Base-by-base conservation (phyloP, 2,113 vertebrate genomes). In the Erinaceus europaeus region DNA sequence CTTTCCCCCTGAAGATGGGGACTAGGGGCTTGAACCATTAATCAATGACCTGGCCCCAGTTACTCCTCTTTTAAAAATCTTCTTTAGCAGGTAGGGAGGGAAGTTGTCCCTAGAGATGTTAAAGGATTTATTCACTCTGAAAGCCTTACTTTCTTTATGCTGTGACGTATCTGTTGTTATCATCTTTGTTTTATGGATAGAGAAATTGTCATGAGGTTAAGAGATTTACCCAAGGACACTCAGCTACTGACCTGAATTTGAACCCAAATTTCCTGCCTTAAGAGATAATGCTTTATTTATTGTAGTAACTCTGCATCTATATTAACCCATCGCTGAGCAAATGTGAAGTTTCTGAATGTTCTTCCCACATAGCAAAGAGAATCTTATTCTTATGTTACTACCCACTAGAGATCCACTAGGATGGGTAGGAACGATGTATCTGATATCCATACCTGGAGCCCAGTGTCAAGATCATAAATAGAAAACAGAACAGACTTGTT, bases 151-250 rank as follows among this genome's bases (percentile, higher is more conserved):
- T 86, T 89, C 38, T 76, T 77, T n/a, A 23, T 27, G 52, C 68
- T 68, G 42, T 89, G 83, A 84, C 59, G 55, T 44, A 50, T 50
- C 78, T 90, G 46, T 86, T 78, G 55, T 57, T 93, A 77, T 53
- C 76, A 69, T 85, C 40, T 36, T 76, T 86, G 50, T 71, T 86
- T 92, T 82, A 65, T 93, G 36, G 79, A 59, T 78, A 74, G 42
- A 11, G n/a, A 91, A 90, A 88, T 94, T 67, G 59, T 83, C 67
- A 74, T 12, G 4, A 72, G 91, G 88, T 85, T 86, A 67, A 85
- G 46, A 90, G 86, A 83, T 93, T 85, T 90, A 75, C 34, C 75
- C 53, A 71, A 87, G 91, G 84, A 91, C 67, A 62, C 32, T 91
- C 20, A 62, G 74, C 86, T 76, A 50, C 40, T 64, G 67, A 86